Base-by-base conservation (phyloP, 1,140 invertebrate species). In the Lepidurus apus region DNA sequence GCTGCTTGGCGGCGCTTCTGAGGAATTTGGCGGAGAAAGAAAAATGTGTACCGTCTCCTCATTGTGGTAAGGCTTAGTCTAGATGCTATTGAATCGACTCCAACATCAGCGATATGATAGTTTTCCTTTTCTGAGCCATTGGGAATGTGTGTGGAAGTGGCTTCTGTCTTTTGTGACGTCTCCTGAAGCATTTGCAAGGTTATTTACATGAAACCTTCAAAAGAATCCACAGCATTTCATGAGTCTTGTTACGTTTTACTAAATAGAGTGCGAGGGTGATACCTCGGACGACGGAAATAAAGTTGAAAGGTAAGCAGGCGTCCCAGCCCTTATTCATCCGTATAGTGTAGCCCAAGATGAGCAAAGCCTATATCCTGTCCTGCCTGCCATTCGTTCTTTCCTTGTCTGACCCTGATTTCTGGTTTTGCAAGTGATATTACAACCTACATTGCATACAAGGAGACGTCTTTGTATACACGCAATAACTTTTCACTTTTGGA, bases 111-210 rank as follows among this genome's bases (percentile, higher is more conserved):
- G 53, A 65, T 65, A 65, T 17, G 53, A 65, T 65, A 65, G 13
- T 21, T n/a, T 65, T 65, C 53, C 13, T 65, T 65, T 65, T 65
- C 53, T 65, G 53, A 65, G 53, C 53, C 53, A 65, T 65, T n/a
- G 53, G 53, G 53, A 65, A 65, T 65, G 53, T 65, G 53, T 65
- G 21, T n/a, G 53, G 53, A 65, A 65, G 53, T 65, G 53, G 53
- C 53, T 65, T 65, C 17, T 65, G 53, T 65, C 53, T 65, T 65
- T 65, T 65, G 53, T 65, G 53, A 65, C 53, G 53, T 65, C 53
- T 65, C 6, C n/a, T 65, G 53, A 65, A 65, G 53, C 53, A 65
- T 65, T 17, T 65, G 53, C 21, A 65, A n/a, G 21, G 53, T 21
- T 65, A 65, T 65, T 65, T 65, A 65, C 53, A 65, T 65, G 53